Conservation (phyloP, 2,797 vertebrate genomes). For the Notamacropus eugenii region DNA sequence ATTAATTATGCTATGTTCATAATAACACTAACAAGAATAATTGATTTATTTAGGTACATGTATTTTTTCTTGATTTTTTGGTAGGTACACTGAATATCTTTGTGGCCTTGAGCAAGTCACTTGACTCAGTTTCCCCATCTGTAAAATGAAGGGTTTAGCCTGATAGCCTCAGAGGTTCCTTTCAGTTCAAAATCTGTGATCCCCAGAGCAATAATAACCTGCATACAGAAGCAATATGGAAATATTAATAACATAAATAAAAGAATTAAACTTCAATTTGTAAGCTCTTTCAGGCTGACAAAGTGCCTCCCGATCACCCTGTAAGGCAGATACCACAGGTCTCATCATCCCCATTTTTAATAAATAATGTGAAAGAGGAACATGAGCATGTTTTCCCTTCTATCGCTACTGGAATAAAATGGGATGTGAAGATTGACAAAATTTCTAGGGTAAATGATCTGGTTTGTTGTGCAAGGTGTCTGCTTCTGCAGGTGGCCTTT, state of each 20-base stretch:
- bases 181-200: too few relatives aligned
- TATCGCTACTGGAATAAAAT: conserved; percentile 2
- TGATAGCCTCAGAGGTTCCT: too few relatives aligned
- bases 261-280: not conserved
- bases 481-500: not conserved
- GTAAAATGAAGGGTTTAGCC: too few relatives aligned
- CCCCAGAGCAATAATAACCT: not conserved
- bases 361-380: not conserved
- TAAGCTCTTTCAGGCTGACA: not conserved
- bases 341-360: conserved; percentile 5
- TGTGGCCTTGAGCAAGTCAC: not conserved
- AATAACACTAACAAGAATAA: not conserved
- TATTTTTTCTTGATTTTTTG: not conserved
- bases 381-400: not conserved
- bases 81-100: not conserved
- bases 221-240: not conserved
- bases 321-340: not conserved
- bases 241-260: not conserved
- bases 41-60: not conserved
- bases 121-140: not conserved
- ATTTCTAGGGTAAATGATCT: not conserved
- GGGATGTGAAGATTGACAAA: not conserved
- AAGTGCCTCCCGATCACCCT: not conserved
- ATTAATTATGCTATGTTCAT: not conserved
- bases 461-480: not conserved